Conservation (phyloP, 23 tunicate species). For the Oikopleura vanhoeffeni region DNA sequence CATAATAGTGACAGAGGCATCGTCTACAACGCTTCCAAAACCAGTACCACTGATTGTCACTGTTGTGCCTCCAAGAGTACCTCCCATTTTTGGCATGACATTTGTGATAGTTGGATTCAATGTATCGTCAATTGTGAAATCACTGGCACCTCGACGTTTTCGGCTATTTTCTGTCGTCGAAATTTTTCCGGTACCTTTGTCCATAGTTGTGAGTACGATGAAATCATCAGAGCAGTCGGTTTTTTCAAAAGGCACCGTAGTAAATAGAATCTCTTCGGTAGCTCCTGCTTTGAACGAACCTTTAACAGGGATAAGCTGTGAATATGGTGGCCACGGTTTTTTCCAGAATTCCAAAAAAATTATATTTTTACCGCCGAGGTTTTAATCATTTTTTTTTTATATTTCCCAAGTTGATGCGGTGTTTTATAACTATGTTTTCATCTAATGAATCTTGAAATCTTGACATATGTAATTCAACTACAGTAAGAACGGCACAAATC, state of each 20-base stretch:
- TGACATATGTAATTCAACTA: no score
- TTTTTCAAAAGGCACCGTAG: neutral
- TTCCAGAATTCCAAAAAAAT: no score
- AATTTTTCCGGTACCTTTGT: neutral
- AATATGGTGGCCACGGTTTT: no score
- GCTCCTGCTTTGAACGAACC: neutral
- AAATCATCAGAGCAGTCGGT: neutral
- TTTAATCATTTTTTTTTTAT: no score
- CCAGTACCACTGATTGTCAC: neutral
- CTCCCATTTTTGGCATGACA: neutral
- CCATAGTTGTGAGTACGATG: neutral
- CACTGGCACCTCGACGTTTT: neutral
- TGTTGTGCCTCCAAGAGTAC: neutral
- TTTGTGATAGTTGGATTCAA: neutral
- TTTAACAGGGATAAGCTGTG: no score
- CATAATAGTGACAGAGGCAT: constrained; percentile 26
- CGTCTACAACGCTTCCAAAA: neutral
- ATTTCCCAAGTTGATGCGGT: no score
- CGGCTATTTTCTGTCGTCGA: neutral
- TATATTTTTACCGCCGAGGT: no score
- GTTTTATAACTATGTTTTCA: no score
- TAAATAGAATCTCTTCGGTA: neutral
- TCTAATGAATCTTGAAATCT: no score
- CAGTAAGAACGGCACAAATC: neutral
- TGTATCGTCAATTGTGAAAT: neutral